Conservation (phyloP, 1,140 invertebrate genomes). For the Semibalanus balanoides region DNA sequence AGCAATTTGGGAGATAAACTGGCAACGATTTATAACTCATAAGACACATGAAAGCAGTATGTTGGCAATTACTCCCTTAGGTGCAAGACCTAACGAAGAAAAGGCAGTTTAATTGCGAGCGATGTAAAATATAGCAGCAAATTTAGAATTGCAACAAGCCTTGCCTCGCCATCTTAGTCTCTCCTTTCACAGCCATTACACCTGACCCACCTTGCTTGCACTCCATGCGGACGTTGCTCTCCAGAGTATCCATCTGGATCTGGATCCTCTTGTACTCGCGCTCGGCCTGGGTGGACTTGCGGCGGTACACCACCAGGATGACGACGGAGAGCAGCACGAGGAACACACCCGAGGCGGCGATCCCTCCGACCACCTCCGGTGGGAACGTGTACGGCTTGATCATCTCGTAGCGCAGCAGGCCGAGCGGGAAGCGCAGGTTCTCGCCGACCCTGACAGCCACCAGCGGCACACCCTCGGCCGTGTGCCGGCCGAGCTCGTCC, state of each 20-base stretch:
- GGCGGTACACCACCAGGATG: constrained; percentile 69
- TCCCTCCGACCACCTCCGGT: constrained; percentile 69
- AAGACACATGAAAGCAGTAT: too few species aligned
- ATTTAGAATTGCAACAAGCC: too few species aligned
- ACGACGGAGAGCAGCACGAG: constrained; percentile 71
- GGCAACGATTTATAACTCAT: too few species aligned
- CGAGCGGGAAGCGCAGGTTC: constrained; percentile 68
- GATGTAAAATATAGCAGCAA: too few species aligned
- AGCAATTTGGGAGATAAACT: too few species aligned
- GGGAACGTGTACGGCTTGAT: constrained; percentile 55
- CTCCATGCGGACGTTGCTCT: constrained; percentile 92
- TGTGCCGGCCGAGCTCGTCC: constrained; percentile 67
- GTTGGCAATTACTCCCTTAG: too few species aligned
- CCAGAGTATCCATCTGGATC: constrained; percentile 97
- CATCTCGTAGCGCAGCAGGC: constrained; percentile 35
- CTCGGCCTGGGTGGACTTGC: constrained; percentile 88
- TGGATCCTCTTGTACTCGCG: constrained; percentile 93
- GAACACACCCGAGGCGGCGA: constrained; percentile 63
- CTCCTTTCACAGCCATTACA: too few species aligned
- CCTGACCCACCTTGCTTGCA: constrained; percentile 75
- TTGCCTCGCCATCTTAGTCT: too few species aligned
- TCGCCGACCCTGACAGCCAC: constrained; percentile 80
- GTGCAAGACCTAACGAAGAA: too few species aligned
- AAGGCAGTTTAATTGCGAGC: too few species aligned
- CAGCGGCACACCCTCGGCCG: constrained; percentile 56